A percentile compares a stretch with the other conserved stretches of the same genome.
Evolutionary conservation across 1,140 invertebrate genomes (phyloP).

Genomic region (Heliconius nattereri): DNA sequence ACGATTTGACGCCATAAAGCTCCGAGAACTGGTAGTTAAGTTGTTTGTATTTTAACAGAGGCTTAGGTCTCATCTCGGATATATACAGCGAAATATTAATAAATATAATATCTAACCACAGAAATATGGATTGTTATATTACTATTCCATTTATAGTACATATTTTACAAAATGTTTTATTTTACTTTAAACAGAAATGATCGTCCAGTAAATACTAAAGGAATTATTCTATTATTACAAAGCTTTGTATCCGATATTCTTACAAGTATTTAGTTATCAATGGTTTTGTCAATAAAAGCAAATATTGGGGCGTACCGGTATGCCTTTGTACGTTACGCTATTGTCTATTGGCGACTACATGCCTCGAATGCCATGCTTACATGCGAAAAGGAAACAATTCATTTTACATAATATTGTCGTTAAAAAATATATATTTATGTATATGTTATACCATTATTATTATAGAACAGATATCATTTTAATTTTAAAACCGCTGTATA

Average conservation of each 20-base stretch:
- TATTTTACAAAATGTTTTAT: neutral
- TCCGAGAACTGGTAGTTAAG: too few species aligned
- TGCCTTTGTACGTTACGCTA: conserved; percentile 1
- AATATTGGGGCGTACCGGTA: neutral
- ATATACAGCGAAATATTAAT: too few species aligned
- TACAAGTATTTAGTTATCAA: neutral
- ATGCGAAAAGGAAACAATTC: neutral
- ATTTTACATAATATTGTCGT: neutral
- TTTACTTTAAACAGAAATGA: neutral
- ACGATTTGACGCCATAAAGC: too few species aligned
- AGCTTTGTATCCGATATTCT: neutral
- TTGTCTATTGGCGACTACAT: neutral
- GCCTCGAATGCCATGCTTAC: neutral
- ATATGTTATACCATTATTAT: too few species aligned
- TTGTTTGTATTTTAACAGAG: too few species aligned
- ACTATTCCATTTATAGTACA: too few species aligned
- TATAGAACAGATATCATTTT: neutral
- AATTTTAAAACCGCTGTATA: neutral
- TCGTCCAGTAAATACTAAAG: neutral
- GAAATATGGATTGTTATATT: too few species aligned
- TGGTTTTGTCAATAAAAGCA: conserved; percentile 7
- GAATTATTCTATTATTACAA: neutral
- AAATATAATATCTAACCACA: too few species aligned
- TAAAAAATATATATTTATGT: too few species aligned
- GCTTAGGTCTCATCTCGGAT: too few species aligned